Conservation (phyloP, 1,140 invertebrate species). For the Ctenoplectra terminalis region DNA sequence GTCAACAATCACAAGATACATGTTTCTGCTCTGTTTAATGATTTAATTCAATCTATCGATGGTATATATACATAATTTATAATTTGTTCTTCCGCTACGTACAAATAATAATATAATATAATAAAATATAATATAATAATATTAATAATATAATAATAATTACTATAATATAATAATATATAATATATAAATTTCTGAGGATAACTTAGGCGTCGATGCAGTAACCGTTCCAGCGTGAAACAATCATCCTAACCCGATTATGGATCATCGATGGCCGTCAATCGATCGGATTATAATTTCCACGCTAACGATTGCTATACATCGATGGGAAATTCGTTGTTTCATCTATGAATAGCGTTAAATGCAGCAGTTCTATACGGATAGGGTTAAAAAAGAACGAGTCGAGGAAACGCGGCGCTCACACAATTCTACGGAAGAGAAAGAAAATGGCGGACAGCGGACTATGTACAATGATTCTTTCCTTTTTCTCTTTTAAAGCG, state of each 20-base stretch:
- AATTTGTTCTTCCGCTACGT: slow-evolving; percentile 73
- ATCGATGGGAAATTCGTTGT: slow-evolving; percentile 25
- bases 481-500: no score
- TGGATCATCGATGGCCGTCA: neutral
- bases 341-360: slow-evolving; percentile 3
- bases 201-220: slow-evolving; percentile 63
- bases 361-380: slow-evolving; percentile 32
- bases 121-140: slow-evolving; percentile 63
- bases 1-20: slow-evolving; percentile 22
- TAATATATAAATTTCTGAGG: slow-evolving; percentile 67
- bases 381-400: slow-evolving; percentile 12
- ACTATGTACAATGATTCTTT: slow-evolving; percentile 55
- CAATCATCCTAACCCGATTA: neutral
- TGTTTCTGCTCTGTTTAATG: slow-evolving; percentile 57
- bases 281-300: neutral
- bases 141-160: slow-evolving; percentile 69
- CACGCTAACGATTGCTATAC: slow-evolving; percentile 30
- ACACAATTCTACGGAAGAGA: neutral
- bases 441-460: slow-evolving; percentile 5
- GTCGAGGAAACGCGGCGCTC: slow-evolving; percentile 12
- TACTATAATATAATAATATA: slow-evolving; percentile 66
- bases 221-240: slow-evolving; percentile 28
- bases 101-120: slow-evolving; percentile 72
- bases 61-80: slow-evolving; percentile 78
- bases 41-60: slow-evolving; percentile 72